phyloP scores from a whole-genome alignment of 2,113 vertebrate genomes.

The Jacana jacana region DNA sequence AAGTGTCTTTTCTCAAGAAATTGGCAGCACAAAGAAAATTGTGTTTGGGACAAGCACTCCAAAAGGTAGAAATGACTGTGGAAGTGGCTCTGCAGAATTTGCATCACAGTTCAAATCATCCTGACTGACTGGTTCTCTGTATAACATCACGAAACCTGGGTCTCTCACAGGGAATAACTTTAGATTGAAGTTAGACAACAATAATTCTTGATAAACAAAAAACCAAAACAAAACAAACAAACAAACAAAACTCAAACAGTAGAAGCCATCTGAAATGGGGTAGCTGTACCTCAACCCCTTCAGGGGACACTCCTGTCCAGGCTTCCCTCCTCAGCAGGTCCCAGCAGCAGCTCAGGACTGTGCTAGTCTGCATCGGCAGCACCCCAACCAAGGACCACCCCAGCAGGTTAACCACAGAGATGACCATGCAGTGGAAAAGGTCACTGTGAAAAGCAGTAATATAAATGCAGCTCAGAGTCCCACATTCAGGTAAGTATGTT shows the following conservation, averaged over 20 bases:
- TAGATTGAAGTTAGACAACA: neutral
- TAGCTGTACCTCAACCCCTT: neutral
- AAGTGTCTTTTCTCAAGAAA: neutral
- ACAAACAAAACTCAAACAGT: rapidly evolving
- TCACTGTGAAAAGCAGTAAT: neutral
- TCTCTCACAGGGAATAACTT: neutral
- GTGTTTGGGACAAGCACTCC: neutral
- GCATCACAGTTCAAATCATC: neutral
- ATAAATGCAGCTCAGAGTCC: neutral
- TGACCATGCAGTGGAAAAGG: neutral
- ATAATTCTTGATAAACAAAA: neutral
- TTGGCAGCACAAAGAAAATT: neutral
- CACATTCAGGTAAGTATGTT: neutral
- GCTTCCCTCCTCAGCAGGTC: neutral
- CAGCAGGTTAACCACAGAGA: neutral
- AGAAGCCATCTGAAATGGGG: neutral
- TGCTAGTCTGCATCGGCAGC: neutral
- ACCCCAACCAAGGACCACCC: neutral
- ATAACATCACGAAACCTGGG: neutral
- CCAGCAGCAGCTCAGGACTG: neutral
- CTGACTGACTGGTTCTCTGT: neutral
- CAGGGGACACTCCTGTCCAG: neutral
- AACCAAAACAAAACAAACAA: no score
- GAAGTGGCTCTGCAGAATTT: neutral
- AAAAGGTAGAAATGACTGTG: neutral